Conservation (phyloP, 2,113 vertebrate genomes). For the Otis tarda region DNA sequence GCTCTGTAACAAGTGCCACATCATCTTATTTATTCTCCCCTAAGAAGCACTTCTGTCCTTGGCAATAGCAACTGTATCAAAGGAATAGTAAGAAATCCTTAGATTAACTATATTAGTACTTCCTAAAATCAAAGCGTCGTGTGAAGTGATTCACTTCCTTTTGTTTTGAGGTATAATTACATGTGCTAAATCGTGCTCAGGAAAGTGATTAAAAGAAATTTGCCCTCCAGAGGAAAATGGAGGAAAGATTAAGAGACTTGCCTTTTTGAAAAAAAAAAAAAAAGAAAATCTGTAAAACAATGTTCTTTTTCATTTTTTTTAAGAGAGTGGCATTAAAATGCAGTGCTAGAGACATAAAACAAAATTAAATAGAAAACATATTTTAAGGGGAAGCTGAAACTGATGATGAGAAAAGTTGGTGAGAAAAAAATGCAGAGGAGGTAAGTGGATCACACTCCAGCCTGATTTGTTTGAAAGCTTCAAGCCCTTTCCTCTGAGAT, state of each 20-base stretch:
- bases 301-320: background rate
- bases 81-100: background rate
- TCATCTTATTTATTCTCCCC: background rate
- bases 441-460: background rate
- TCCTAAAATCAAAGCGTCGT: slow-evolving; percentile 16
- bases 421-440: background rate
- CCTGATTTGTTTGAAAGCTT: background rate
- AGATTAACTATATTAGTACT: slow-evolving; percentile 15
- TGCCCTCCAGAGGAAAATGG: slow-evolving; percentile 6
- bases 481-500: background rate
- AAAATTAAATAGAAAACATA: slow-evolving; percentile 1
- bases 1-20: background rate
- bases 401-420: background rate
- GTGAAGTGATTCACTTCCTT: slow-evolving; percentile 35
- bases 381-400: slow-evolving; percentile 2
- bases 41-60: background rate
- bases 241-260: slow-evolving; percentile 8
- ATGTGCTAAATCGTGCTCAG: slow-evolving; percentile 15
- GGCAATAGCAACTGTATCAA: background rate
- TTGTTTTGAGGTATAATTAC: slow-evolving; percentile 54
- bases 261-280: background rate
- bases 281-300: background rate
- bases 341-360: background rate
- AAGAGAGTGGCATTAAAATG: background rate
- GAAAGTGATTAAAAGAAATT: slow-evolving; percentile 51